Evolutionary conservation across 1,140 invertebrate genomes (phyloP).

Genomic region (Magallana angulata): DNA sequence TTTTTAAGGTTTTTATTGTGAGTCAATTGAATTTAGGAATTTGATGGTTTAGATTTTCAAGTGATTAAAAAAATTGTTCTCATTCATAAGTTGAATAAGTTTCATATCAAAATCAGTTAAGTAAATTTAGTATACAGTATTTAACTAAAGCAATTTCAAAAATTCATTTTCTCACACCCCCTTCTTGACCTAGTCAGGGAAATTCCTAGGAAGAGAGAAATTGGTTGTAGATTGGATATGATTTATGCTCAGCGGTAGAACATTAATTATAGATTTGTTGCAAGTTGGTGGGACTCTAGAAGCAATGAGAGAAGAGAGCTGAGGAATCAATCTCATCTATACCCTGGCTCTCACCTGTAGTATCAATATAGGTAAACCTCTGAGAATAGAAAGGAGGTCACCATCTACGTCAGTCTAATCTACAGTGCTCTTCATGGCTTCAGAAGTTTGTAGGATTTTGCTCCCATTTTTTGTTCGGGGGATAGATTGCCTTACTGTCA

Average conservation of each 20-base stretch:
- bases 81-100: too few relatives aligned
- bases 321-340: background rate
- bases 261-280: background rate
- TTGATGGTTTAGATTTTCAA: too few relatives aligned
- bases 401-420: constrained; percentile 3
- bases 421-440: background rate
- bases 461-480: background rate
- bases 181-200: too few relatives aligned
- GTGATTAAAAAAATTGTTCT: too few relatives aligned
- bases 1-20: too few relatives aligned
- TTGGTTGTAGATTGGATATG: too few relatives aligned
- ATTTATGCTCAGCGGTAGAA: background rate
- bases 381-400: constrained; percentile 2
- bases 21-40: too few relatives aligned
- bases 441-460: constrained; percentile 9
- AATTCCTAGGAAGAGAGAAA: too few relatives aligned
- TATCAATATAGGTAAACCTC: constrained; percentile 15
- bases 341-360: background rate
- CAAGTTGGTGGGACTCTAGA: background rate
- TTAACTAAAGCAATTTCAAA: too few relatives aligned
- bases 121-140: too few relatives aligned
- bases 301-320: background rate
- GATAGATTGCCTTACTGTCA: background rate
- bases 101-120: too few relatives aligned
- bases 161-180: too few relatives aligned